These are phyloP conservation scores for Regulus satrapa DNA, from an alignment of 2,113 vertebrate species.

Conservation along the genomic window DNA sequence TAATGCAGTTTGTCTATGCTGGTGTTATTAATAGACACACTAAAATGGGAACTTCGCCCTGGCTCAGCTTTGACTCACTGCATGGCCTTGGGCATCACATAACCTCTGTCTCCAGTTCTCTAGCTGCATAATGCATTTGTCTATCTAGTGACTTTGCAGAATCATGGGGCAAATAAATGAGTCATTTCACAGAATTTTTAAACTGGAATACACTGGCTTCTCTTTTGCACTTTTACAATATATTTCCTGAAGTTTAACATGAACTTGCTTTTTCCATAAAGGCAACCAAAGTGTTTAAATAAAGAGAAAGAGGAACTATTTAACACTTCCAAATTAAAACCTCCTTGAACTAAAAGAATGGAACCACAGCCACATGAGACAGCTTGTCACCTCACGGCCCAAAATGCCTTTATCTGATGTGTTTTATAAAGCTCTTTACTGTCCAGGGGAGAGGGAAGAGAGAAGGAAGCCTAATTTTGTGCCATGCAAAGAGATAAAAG, in stretches of 20 bases:
- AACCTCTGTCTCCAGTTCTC: constrained; percentile 43
- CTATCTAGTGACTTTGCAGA: constrained; percentile 5
- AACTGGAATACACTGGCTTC: not conserved
- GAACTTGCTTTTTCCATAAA: not conserved
- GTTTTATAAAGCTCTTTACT: not conserved
- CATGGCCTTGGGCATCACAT: constrained; percentile 53
- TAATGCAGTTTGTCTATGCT: not conserved
- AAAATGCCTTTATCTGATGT: not conserved
- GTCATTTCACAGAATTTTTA: not conserved
- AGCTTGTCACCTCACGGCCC: not conserved
- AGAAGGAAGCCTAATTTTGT: not conserved
- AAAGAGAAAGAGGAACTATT: not conserved
- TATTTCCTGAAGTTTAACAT: not conserved
- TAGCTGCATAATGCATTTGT: constrained; percentile 27
- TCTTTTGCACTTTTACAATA: not conserved
- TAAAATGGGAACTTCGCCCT: constrained; percentile 34
- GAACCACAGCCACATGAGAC: not conserved
- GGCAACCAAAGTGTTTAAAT: not conserved
- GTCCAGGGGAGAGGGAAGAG: not conserved
- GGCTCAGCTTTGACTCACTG: constrained; percentile 43
- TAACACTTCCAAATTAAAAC: not conserved
- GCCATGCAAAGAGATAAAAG: not conserved
- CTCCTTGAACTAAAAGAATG: not conserved
- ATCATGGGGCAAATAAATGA: constrained; percentile 18
- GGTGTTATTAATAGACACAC: constrained; percentile 45